These are phyloP conservation scores for Eurosta solidaginis DNA, from an alignment of 1,140 invertebrate genomes.

Conservation along the genomic window DNA sequence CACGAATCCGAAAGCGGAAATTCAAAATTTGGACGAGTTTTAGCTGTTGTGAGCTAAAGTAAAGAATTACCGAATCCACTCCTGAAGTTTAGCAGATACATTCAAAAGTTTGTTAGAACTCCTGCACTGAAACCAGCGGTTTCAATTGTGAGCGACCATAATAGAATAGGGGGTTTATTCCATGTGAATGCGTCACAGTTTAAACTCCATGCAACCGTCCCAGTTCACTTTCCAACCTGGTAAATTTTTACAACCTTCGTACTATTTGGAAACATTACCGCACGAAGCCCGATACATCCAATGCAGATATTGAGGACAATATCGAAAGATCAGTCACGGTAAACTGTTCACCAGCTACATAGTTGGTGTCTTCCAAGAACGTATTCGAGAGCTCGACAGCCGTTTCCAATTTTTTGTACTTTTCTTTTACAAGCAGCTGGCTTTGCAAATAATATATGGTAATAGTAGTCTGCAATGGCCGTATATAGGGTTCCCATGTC, in stretches of 20 bases:
- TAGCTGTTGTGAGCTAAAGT: no score
- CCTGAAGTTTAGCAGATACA: no score
- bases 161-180: no score
- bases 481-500: slow-evolving; percentile 71
- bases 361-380: slow-evolving; percentile 68
- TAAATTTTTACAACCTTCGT: slow-evolving; percentile 68
- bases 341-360: slow-evolving; percentile 68
- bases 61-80: no score
- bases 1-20: no score
- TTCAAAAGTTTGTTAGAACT: no score
- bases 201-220: slow-evolving; percentile 62
- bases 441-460: slow-evolving; percentile 72
- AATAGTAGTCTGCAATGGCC: slow-evolving; percentile 63
- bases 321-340: slow-evolving; percentile 75
- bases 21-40: no score
- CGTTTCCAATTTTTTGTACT: slow-evolving; percentile 66
- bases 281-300: slow-evolving; percentile 71
- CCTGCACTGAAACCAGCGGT: no score
- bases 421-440: slow-evolving; percentile 66
- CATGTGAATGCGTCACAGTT: no score
- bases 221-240: slow-evolving; percentile 76
- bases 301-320: slow-evolving; percentile 68
- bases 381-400: slow-evolving; percentile 68
- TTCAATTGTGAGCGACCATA: no score
- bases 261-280: slow-evolving; percentile 71